Conservation (phyloP, 1,140 invertebrate genomes). For the Polyergus mexicanus region DNA sequence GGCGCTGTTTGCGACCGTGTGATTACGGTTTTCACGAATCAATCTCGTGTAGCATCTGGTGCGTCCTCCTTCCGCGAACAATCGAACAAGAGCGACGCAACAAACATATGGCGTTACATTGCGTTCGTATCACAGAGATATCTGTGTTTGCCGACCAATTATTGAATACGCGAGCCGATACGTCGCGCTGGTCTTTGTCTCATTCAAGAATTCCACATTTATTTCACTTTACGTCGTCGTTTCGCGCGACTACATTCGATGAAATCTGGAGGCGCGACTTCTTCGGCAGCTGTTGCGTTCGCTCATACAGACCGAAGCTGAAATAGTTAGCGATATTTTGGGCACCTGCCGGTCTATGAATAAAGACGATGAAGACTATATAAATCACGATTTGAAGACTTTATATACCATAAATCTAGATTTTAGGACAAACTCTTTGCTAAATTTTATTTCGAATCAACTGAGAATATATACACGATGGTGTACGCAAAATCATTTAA, state of each 20-base stretch:
- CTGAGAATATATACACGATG: not conserved
- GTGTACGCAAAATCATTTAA: not conserved
- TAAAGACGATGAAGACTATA: constrained; percentile 15
- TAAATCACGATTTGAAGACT: constrained; percentile 1
- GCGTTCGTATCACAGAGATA: not conserved
- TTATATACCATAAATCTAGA: constrained; percentile 4
- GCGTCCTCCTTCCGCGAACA: constrained; percentile 12
- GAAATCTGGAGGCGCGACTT: constrained; percentile 7
- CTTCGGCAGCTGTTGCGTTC: constrained; percentile 34
- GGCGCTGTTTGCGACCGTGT: not conserved
- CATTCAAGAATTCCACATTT: constrained; percentile 23
- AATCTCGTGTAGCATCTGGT: constrained; percentile 26
- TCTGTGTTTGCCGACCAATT: not conserved
- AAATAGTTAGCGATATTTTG: constrained; percentile 24
- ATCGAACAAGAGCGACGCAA: not conserved
- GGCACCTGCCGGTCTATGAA: constrained; percentile 21
- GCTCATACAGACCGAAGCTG: not conserved
- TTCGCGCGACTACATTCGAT: not conserved
- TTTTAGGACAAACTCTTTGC: not conserved
- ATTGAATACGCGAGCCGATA: constrained; percentile 14
- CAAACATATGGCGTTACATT: not conserved
- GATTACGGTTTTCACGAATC: constrained; percentile 18
- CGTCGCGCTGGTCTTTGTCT: not conserved
- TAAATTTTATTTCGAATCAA: constrained; percentile 31
- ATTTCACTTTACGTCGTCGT: not conserved